A percentile compares a stretch with the other conserved stretches of the same genome.
Conservation (phyloP, 2,888 invertebrate genomes). For the Thecocarcelia acutangulata region DNA sequence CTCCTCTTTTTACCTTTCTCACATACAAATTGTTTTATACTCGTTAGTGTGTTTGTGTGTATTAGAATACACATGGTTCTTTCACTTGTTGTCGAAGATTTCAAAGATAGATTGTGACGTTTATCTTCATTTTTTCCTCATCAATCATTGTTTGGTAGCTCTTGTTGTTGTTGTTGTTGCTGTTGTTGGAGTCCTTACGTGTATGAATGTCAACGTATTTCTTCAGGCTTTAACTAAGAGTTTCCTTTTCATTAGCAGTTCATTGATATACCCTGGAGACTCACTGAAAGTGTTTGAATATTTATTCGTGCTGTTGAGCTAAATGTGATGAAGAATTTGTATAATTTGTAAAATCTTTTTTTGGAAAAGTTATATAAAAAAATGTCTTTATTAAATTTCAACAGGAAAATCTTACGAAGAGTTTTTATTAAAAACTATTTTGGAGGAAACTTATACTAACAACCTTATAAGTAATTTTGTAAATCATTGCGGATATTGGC, state of each 20-base stretch:
- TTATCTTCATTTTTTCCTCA: constrained; percentile 68
- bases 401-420: too few relatives aligned
- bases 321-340: constrained; percentile 20
- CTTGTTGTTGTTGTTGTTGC: too few relatives aligned
- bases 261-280: constrained; percentile 53
- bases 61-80: not conserved
- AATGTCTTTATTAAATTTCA: too few relatives aligned
- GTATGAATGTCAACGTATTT: constrained; percentile 57
- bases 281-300: constrained; percentile 30
- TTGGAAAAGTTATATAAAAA: constrained; percentile 7
- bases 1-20: not conserved
- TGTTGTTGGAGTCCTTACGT: constrained; percentile 53
- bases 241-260: constrained; percentile 64
- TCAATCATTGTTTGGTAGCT: constrained; percentile 68
- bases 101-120: constrained; percentile 66
- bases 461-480: too few relatives aligned
- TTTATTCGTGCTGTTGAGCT: not conserved
- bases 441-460: too few relatives aligned
- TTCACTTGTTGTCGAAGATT: constrained; percentile 53
- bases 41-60: not conserved
- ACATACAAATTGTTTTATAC: constrained; percentile 42
- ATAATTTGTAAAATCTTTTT: constrained; percentile 42
- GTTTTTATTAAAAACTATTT: too few relatives aligned
- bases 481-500: too few relatives aligned
- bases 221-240: constrained; percentile 55